Percentiles rank a stretch among this genome's conserved stretches.
Evolutionary conservation across 2,113 vertebrate species (phyloP).

Genomic region (Chloebia gouldiae): DNA sequence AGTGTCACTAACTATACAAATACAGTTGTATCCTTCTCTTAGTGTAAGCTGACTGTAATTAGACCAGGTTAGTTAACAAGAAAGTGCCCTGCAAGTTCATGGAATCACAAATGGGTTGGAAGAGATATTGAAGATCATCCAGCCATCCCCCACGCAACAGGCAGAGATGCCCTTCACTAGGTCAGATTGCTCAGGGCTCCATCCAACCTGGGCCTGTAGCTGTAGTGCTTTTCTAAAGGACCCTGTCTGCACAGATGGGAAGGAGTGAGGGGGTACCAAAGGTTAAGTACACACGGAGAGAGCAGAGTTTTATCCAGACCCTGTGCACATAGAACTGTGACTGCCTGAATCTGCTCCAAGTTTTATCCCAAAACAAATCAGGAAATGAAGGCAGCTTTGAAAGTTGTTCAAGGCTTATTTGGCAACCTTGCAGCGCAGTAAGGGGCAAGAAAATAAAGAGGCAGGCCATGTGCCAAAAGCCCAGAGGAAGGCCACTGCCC

Average conservation of each 20-base stretch:
- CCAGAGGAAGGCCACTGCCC: background rate
- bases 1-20: background rate
- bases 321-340: rapidly evolving
- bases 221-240: background rate
- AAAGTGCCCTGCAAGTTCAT: background rate
- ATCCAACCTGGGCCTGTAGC: background rate
- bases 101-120: background rate
- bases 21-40: background rate
- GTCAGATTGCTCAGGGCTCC: background rate
- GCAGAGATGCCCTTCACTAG: background rate
- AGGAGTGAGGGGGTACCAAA: background rate
- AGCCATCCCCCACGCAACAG: background rate
- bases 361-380: background rate
- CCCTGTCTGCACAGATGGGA: background rate
- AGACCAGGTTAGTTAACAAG: background rate
- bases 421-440: background rate
- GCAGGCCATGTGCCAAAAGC: background rate
- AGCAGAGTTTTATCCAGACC: background rate
- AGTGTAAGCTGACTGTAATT: background rate
- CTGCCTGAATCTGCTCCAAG: background rate
- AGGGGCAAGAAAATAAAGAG: background rate
- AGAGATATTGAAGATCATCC: background rate
- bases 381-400: background rate
- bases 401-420: background rate
- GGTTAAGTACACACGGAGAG: no score